Evolutionary conservation across 2,888 invertebrate species (phyloP).

Genomic region (Amblyteles armatorius): DNA sequence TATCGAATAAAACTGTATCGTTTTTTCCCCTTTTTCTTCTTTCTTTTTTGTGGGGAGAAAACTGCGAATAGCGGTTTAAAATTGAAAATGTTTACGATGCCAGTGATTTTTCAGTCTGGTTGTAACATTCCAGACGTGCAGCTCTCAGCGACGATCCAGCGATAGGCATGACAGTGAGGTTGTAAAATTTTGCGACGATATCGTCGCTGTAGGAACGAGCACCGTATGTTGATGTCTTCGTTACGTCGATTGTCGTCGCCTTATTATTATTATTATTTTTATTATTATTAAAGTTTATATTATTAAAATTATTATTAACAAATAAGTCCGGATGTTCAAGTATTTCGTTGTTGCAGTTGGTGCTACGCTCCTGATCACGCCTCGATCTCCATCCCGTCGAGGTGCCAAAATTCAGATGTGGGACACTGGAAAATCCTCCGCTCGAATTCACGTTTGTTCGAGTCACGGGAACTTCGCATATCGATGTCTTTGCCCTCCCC

Average conservation of each 20-base stretch:
- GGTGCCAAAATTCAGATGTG: neutral
- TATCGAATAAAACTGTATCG: neutral
- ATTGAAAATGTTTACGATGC: conserved; percentile 3
- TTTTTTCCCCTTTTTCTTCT: neutral
- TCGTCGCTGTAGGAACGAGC: conserved; percentile 64
- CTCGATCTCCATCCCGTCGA: conserved; percentile 25
- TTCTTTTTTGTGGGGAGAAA: neutral
- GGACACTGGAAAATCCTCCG: conserved; percentile 16
- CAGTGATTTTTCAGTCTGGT: conserved; percentile 51
- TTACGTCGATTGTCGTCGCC: conserved; percentile 67
- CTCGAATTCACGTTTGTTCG: conserved; percentile 22
- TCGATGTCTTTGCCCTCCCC: conserved; percentile 27
- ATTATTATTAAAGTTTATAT: conserved; percentile 18
- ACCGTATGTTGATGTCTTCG: conserved; percentile 63
- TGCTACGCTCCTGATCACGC: conserved; percentile 25
- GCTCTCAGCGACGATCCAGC: conserved; percentile 54
- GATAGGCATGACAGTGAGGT: conserved; percentile 54
- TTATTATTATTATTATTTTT: conserved; percentile 20
- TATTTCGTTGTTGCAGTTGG: conserved; percentile 58
- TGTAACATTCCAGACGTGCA: conserved; percentile 18
- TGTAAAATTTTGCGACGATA: conserved; percentile 64
- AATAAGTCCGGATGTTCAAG: conserved; percentile 19
- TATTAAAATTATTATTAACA: conserved; percentile 25
- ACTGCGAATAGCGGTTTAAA: neutral
- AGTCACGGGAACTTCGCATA: conserved; percentile 29